Base-by-base conservation (phyloP, 1,140 invertebrate genomes). In the Heliconius congener region DNA sequence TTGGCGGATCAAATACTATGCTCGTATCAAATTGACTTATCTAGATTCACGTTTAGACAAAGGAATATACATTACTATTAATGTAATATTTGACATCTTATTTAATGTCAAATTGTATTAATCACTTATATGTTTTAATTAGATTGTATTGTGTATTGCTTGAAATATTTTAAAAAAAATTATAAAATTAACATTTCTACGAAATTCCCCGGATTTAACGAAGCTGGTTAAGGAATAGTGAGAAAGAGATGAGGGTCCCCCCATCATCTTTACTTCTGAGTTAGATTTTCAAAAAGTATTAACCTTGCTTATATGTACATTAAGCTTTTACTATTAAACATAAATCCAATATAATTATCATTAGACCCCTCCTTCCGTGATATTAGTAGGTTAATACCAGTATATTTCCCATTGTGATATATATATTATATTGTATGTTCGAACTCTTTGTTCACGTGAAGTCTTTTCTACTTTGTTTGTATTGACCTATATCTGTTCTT, bases 401-500 rank as follows among this genome's bases (percentile, higher is more conserved):
- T 1, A 37, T 37, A 16, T 66, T 66, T 4, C 11, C 4, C 60
- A 27, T 4, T 30, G 3, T 66, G 30, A 66, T 66, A 52, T 6
- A 6, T 55, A 2, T 66, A 13, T 11, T 66, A 66, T 66, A 30
- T 66, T 30, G 23, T 66, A 66, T 30, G 60, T 66, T 66, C 13
- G n/a, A 66, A 66, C 13, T 30, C 60, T 66, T 66, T 66, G 60
- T 66, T 66, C 60, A 27, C 11, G 60, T 16, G 60, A 66, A 66
- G 23, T 27, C 60, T 66, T 57, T 66, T 66, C 60, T 66, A 66
- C 23, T 66, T 30, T 66, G 60, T 73, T 71, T 37, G 71, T 80
- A 82, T 77, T 83, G 82, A 85, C 79, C 79, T 77, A 82, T 79
- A 79, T 82, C 70, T 81, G 74, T 79, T 83, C 74, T 78, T 50